Evolutionary conservation across 2,113 vertebrate species (phyloP), one percentile per base, ranked within the genome.

Genomic region (Callithrix jacchus): DNA sequence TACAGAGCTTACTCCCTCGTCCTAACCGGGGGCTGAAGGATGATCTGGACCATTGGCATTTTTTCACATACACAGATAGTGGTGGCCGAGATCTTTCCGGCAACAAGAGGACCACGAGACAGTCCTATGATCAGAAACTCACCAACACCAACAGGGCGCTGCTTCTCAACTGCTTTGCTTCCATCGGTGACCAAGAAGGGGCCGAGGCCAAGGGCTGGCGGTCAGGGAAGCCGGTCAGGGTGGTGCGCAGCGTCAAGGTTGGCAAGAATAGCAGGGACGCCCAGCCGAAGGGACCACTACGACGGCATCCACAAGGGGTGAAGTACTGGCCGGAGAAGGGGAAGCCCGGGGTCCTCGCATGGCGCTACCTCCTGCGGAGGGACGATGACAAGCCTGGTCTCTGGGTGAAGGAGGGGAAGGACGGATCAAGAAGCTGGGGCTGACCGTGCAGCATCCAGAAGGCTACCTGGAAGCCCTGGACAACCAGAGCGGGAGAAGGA

Each of bases 61-160:
- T 99, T 83, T 99, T 99, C 98, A 99, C 99, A 0, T 99, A 99
- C 93, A 99, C 99, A 0, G 99, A 99, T 11, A 99, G 99, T 0
- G 99, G 99, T 2, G 99, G 99, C 0, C 98, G 99, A 2, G 99
- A 99, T 96, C 99, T 99, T 3, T 99, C 99, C 0, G 99, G 99
- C 58, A 99, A 99, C 98, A 99, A 99, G 58, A 99, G 99, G 54
- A 99, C 99, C 0, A 99, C 99, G 0, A 99, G 99, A 73, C 99
- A 99, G 96, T 99, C 99, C 2, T 99, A 99, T 94, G 99, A 99
- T 84, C 99, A 99, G 97, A 99, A 99, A 83, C 99, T 99, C 64
- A 99, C 99, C 96, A 99, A 99, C 93, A 99, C 99, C 99, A 99
- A 99, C 98, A 99, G 99, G 99, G 99, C 99, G 0, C 98, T 99